phyloP scores from a whole-genome alignment of 1,140 invertebrate genomes.

The Paralvinella palmiformis region DNA sequence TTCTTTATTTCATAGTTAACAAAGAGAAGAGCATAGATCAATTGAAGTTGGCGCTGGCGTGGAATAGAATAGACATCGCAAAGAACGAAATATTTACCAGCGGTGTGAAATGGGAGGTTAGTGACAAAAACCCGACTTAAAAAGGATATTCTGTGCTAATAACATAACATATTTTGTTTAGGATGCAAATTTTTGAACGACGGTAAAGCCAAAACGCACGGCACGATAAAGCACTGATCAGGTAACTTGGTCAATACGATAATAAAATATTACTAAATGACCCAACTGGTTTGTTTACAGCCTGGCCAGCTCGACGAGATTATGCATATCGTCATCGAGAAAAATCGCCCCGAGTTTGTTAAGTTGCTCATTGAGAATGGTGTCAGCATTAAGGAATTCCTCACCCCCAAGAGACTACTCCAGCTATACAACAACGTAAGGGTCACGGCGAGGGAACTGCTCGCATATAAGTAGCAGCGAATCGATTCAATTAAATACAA shows the following conservation, averaged over 20 bases:
- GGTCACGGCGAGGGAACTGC: too few species aligned
- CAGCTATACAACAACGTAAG: slow-evolving; percentile 47
- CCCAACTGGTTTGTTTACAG: slow-evolving; percentile 24
- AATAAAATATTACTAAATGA: background rate
- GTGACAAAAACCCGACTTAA: slow-evolving; percentile 1
- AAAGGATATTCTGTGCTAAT: background rate
- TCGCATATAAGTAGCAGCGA: too few species aligned
- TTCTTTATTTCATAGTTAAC: slow-evolving; percentile 31
- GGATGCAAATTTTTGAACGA: background rate
- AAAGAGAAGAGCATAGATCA: slow-evolving; percentile 44
- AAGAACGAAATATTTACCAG: slow-evolving; percentile 49
- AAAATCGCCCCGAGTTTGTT: slow-evolving; percentile 50
- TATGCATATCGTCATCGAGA: slow-evolving; percentile 49
- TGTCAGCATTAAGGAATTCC: slow-evolving; percentile 48
- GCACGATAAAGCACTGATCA: background rate
- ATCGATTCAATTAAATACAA: too few species aligned
- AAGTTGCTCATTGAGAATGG: slow-evolving; percentile 51
- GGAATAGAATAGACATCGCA: slow-evolving; percentile 54
- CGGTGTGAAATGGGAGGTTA: slow-evolving; percentile 38
- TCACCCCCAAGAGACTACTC: slow-evolving; percentile 42
- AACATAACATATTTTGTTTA: background rate
- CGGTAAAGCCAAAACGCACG: background rate
- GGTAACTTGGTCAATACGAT: background rate
- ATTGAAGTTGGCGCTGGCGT: slow-evolving; percentile 50
- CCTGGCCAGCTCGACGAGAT: slow-evolving; percentile 45